These are phyloP conservation scores for Bubo bubo DNA, from an alignment of 2,113 vertebrate species.

Conservation along the genomic window DNA sequence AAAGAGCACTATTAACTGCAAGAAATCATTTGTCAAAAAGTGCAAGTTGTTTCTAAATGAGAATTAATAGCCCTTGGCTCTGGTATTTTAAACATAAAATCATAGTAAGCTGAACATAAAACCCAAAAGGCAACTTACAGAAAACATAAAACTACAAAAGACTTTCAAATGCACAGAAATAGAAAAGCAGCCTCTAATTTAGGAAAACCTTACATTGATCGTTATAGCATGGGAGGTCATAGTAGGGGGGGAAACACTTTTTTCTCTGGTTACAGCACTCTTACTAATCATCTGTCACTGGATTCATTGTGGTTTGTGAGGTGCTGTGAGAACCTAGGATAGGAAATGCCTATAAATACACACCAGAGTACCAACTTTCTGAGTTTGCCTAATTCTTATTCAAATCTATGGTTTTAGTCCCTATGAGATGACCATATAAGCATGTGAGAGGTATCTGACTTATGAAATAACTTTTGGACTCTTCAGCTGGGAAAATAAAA, in stretches of 20 bases:
- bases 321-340: not conserved
- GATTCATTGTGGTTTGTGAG: not conserved
- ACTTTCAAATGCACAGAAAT: not conserved
- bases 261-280: not conserved
- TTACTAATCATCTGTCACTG: not conserved
- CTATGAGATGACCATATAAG: accelerated
- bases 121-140: not conserved
- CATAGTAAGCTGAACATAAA: not conserved
- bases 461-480: not conserved
- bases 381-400: not conserved
- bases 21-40: not conserved
- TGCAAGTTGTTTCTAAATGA: not conserved
- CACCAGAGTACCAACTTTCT: not conserved
- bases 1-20: not conserved
- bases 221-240: accelerated
- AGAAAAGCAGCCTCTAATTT: not conserved
- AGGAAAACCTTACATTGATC: not conserved
- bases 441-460: not conserved
- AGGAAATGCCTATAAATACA: not conserved
- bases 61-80: not conserved
- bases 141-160: not conserved
- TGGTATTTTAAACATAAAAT: not conserved
- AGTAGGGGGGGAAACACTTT: not conserved
- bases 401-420: not conserved
- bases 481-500: too few relatives aligned